Conservation (phyloP, 2,797 vertebrate species). For the Cephalopachus bancanus region DNA sequence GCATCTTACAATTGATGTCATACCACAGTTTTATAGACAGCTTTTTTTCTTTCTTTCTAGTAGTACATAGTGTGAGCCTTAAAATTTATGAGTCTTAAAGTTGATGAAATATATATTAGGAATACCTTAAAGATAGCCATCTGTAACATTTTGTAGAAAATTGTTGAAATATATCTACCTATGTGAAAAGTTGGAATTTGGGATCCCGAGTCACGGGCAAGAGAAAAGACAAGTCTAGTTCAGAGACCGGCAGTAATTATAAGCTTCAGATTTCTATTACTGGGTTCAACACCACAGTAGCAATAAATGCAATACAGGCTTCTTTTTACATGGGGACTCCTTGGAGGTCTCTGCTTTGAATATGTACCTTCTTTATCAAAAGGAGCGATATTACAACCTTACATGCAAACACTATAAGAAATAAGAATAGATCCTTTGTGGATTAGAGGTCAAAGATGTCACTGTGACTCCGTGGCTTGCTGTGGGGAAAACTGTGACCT, state of each 20-base stretch:
- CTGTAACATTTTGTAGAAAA: not conserved
- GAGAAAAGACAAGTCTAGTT: not conserved
- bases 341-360: not conserved
- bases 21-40: not conserved
- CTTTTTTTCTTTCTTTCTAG: not conserved
- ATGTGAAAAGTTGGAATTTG: not conserved
- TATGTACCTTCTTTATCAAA: constrained; percentile 24
- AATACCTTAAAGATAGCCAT: not conserved
- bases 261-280: not conserved
- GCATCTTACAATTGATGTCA: not conserved
- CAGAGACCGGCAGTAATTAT: not conserved
- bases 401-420: not conserved
- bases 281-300: not conserved
- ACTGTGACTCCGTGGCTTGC: not conserved
- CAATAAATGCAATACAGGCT: not conserved
- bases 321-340: not conserved
- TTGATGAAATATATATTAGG: not conserved
- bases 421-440: constrained; percentile 28
- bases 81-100: not conserved
- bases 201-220: not conserved
- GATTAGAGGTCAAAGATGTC: constrained; percentile 13
- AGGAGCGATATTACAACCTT: not conserved
- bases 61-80: not conserved
- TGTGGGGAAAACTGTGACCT: not conserved
- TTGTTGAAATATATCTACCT: not conserved